phyloP scores from a whole-genome alignment of 53 echinoderm and acorn worm genomes.

The Antedon mediterranea region DNA sequence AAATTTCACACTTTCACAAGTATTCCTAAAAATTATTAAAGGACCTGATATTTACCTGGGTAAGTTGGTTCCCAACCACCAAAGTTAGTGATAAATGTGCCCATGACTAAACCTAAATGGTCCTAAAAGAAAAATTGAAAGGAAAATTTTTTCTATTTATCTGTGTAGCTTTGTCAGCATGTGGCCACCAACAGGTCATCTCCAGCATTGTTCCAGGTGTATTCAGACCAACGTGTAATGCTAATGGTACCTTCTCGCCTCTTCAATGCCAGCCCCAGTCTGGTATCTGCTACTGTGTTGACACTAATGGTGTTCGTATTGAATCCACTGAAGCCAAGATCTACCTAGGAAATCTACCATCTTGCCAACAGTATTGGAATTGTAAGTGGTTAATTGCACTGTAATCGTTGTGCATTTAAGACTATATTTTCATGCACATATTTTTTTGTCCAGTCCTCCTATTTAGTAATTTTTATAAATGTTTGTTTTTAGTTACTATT shows the following conservation, averaged over 20 bases:
- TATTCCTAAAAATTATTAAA: too few species aligned
- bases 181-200: conserved; percentile 3
- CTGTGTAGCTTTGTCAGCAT: background rate
- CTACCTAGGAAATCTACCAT: background rate
- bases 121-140: too few species aligned
- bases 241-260: conserved; percentile 29
- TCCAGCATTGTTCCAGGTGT: conserved; percentile 13
- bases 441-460: too few species aligned
- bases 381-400: conserved; percentile 13
- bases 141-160: background rate
- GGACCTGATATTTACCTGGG: too few species aligned
- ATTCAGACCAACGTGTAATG: conserved; percentile 27
- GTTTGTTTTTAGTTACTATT: background rate
- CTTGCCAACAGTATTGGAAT: conserved; percentile 31
- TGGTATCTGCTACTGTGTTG: conserved; percentile 13
- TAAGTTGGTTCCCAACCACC: too few species aligned
- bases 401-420: too few species aligned
- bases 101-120: too few species aligned
- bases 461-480: too few species aligned
- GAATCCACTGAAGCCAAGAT: conserved; percentile 8
- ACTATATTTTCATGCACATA: too few species aligned
- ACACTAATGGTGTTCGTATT: conserved; percentile 31
- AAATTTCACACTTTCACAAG: too few species aligned
- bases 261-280: conserved; percentile 29
- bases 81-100: too few species aligned